A percentile compares a stretch with the other conserved stretches of the same genome.
Evolutionary conservation across 2,113 vertebrate species (phyloP).

Genomic region (Etia nguti): DNA sequence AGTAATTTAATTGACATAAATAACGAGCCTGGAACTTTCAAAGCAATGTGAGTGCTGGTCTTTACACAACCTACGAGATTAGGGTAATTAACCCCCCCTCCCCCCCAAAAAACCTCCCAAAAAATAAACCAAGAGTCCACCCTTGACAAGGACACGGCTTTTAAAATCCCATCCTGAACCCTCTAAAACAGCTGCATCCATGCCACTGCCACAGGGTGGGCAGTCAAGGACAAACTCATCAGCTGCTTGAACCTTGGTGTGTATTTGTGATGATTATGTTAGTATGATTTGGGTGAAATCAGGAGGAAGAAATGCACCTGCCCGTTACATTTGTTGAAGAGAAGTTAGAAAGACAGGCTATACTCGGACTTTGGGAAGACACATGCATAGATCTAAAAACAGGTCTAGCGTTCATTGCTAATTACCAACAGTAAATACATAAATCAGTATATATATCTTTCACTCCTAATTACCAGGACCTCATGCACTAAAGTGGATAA

Average conservation of each 20-base stretch:
- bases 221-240: constrained; percentile 67
- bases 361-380: background rate
- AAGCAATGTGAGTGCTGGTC: background rate
- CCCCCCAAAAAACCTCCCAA: fast-evolving
- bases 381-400: background rate
- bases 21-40: background rate
- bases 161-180: constrained; percentile 46
- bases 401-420: background rate
- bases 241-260: constrained; percentile 52
- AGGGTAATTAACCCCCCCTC: background rate
- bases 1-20: background rate
- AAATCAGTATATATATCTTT: background rate
- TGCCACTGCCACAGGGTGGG: constrained; percentile 53
- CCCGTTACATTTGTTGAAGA: constrained; percentile 1
- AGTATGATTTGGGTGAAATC: background rate
- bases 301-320: constrained; percentile 4
- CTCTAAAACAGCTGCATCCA: constrained; percentile 62
- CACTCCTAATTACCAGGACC: background rate
- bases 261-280: background rate
- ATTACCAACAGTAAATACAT: background rate
- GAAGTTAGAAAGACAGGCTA: background rate
- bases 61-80: background rate
- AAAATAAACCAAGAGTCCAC: background rate
- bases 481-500: background rate
- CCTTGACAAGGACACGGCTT: constrained; percentile 58